Base-by-base conservation (phyloP, 2,888 invertebrate species). In the Agriopis leucophaearia region DNA sequence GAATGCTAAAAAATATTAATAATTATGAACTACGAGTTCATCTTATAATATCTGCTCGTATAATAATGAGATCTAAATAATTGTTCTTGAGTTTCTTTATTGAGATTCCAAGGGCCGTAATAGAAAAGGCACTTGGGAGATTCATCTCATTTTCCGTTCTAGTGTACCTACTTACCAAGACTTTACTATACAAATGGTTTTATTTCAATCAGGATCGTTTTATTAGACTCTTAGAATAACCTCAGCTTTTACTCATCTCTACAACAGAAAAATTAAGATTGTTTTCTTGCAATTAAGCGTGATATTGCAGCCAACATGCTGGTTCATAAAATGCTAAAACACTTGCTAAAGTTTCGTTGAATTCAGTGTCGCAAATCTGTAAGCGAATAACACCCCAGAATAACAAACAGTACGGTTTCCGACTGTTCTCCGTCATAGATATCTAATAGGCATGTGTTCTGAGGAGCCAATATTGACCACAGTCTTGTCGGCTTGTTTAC, bases 381-480 rank as follows among this genome's bases (percentile, higher is more conserved):
- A 44, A n/a, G 4, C n/a, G n/a, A n/a, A 16, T 48, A 48, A 35
- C n/a, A 27, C 7, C 35, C 13, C 50, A n/a, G 27, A 51, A 35
- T 27, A n/a, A 51, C 50, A 51, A 35, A 51, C 50, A 8, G 27
- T 27, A n/a, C 35, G 27, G 50, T 16, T 10, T 0, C 9, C 12
- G 9, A n/a, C 10, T 48, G 10, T n/a, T 12, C 6, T 54, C 16
- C 10, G 38, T 38, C 15, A 16, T 40, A 54, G 38, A 38, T 51
- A 35, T 35, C 50, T n/a, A 35, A 48, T 51, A 35, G 50, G 12
- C 48, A 35, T 51, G 54, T 38, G 38, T 54, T 15, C 38, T 4
- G 40, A 16, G 16, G 36, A 54, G 10, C 15, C 16, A 54, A 54
- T 54, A 38, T 54, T 38, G 54, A 54, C 54, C 36, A 38, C 27